These are phyloP conservation scores for Tangara arthus DNA, from an alignment of 2,797 vertebrate genomes.

Conservation along the genomic window DNA sequence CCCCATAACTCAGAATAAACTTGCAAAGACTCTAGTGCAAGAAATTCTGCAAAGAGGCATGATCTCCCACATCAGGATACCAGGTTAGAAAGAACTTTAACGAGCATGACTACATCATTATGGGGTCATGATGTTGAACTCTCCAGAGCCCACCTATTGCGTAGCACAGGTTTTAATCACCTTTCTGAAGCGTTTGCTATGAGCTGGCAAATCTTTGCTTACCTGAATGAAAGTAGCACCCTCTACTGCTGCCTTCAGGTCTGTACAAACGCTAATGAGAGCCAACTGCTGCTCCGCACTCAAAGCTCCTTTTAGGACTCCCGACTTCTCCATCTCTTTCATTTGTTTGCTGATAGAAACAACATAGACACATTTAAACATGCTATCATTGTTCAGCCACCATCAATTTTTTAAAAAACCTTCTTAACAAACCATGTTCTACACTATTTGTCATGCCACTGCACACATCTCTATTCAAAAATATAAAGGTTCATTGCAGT, in stretches of 20 bases:
- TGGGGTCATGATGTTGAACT: neutral
- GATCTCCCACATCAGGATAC: neutral
- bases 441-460: neutral
- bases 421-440: neutral
- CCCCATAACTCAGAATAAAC: neutral
- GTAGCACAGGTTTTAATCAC: neutral
- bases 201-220: conserved; percentile 26
- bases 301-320: conserved; percentile 84
- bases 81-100: neutral
- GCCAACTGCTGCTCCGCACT: conserved; percentile 78
- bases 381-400: neutral
- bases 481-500: neutral
- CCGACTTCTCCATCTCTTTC: conserved; percentile 79
- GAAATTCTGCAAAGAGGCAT: neutral
- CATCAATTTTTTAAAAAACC: neutral
- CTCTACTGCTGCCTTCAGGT: conserved; percentile 84
- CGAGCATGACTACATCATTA: neutral
- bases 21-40: neutral
- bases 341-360: conserved; percentile 82
- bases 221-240: conserved; percentile 92
- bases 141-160: neutral
- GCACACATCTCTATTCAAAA: neutral
- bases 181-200: neutral
- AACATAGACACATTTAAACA: neutral
- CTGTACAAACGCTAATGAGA: conserved; percentile 81